Percentiles rank a stretch among this genome's conserved stretches.
These are phyloP conservation scores for Lagopus muta DNA, from an alignment of 2,113 vertebrate genomes.

Conservation along the genomic window DNA sequence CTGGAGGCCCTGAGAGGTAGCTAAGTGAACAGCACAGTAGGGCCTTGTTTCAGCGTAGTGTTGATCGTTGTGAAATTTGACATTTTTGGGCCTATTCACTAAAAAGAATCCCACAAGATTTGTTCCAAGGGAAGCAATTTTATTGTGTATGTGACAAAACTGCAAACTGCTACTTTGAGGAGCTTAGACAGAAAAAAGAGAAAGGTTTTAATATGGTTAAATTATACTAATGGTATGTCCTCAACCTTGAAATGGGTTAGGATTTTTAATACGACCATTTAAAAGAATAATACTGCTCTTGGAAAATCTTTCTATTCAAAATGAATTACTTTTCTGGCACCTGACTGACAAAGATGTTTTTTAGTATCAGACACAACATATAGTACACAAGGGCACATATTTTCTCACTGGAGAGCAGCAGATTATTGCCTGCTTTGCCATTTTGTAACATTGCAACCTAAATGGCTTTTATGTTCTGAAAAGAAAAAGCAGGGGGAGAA, in stretches of 20 bases:
- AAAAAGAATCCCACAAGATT: neutral
- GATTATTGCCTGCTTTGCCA: conserved; percentile 59
- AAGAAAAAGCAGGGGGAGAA: conserved; percentile 61
- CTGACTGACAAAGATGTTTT: conserved; percentile 10
- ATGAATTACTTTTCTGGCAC: conserved; percentile 30
- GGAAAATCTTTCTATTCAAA: conserved; percentile 8
- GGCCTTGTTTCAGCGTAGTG: neutral
- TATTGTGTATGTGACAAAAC: neutral
- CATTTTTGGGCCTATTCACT: neutral
- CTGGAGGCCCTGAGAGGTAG: neutral
- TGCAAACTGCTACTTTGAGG: neutral
- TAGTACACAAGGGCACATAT: neutral
- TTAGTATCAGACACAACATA: conserved; percentile 19
- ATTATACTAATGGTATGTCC: conserved; percentile 20
- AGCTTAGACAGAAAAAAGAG: neutral
- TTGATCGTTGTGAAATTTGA: neutral
- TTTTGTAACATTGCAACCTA: conserved; percentile 77
- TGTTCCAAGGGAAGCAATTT: neutral
- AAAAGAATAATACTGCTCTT: conserved; percentile 32
- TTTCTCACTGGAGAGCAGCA: conserved; percentile 55
- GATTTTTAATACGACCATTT: conserved; percentile 35
- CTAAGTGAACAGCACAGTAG: neutral
- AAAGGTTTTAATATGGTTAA: conserved; percentile 6
- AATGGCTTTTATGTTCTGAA: conserved; percentile 76
- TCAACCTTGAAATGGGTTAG: conserved; percentile 8